A percentile compares a stretch with the other conserved stretches of the same genome.
Conservation (phyloP, 2,797 vertebrate genomes). For the Gallinago nigripennis region DNA sequence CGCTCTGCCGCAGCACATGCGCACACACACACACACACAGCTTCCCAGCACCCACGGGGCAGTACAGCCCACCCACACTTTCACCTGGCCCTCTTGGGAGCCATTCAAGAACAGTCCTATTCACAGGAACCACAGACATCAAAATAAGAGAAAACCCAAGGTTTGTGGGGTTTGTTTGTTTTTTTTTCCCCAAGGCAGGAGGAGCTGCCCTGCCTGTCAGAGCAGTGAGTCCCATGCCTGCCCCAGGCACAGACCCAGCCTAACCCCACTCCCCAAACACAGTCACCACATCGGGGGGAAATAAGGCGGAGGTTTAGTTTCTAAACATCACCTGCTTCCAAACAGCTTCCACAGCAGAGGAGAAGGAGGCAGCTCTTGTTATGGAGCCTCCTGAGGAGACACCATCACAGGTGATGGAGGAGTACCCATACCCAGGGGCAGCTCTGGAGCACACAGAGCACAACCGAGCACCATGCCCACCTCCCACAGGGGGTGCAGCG, state of each 20-base stretch:
- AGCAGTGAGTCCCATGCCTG: not conserved
- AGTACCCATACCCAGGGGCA: fast-evolving
- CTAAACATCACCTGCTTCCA: not conserved
- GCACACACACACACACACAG: too few species aligned
- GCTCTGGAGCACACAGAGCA: not conserved
- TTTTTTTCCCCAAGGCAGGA: not conserved
- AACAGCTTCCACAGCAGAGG: not conserved
- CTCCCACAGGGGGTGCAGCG: fast-evolving
- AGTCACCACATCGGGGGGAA: not conserved
- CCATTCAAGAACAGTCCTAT: not conserved
- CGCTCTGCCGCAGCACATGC: not conserved
- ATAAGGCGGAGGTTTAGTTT: not conserved
- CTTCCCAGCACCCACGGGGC: not conserved
- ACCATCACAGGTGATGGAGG: not conserved
- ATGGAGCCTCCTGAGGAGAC: not conserved
- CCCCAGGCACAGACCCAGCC: not conserved
- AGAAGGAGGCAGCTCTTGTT: not conserved
- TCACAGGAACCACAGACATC: not conserved
- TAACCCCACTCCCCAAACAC: not conserved
- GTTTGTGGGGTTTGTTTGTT: not conserved
- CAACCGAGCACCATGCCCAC: fast-evolving
- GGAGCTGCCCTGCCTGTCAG: fast-evolving
- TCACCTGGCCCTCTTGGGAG: not conserved
- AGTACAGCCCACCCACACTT: not conserved
- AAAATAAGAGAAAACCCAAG: not conserved